Evolutionary conservation across 2,797 vertebrate genomes (phyloP), one percentile per base, ranked within the genome.

Genomic region (Oryzias sinensis): DNA sequence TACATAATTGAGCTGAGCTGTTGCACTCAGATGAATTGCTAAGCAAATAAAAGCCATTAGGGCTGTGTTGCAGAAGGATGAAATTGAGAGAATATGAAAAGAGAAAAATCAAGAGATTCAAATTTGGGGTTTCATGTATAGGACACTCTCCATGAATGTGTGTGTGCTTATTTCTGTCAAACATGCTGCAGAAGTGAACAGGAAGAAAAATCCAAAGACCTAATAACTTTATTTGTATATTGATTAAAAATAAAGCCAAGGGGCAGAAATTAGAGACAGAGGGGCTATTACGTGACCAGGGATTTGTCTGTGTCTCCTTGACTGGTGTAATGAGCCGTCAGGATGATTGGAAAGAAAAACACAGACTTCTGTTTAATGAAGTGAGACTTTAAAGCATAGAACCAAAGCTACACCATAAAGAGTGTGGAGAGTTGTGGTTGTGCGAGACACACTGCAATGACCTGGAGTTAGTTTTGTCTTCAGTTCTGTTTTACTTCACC

Each of bases 31-130:
- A 90, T 85, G 80, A 83, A 90, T 86, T 59, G 67, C 69, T 55
- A 66, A 85, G 85, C 89, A 82, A 83, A 83, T 89, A 84, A 87
- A 90, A 81, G 74, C 81, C 79, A 90, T 91, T 90, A 87, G 68
- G 81, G 88, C 73, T 60, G 81, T 87, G 87, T 76, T 76, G 85
- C 74, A 74, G 74, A 61, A 50, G 47, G 72, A 54, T 54, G 46
- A 66, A 67, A 63, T 55, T 49, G 14, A 42, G 51, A 56, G 42
- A 47, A 41, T 55, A 49, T 45, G 52, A 33, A 53, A 40, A 49
- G 42, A 14, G 45, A 55, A 56, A 56, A 59, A 70, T 56, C 15
- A 44, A 25, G 40, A 47, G 49, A 70, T 71, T 47, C 62, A 40
- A 62, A 68, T 40, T 58, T 69, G 63, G 48, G 22, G 40, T 51